Conservation (phyloP, 2,888 invertebrate species). For the Zygogramma bicolorata region DNA sequence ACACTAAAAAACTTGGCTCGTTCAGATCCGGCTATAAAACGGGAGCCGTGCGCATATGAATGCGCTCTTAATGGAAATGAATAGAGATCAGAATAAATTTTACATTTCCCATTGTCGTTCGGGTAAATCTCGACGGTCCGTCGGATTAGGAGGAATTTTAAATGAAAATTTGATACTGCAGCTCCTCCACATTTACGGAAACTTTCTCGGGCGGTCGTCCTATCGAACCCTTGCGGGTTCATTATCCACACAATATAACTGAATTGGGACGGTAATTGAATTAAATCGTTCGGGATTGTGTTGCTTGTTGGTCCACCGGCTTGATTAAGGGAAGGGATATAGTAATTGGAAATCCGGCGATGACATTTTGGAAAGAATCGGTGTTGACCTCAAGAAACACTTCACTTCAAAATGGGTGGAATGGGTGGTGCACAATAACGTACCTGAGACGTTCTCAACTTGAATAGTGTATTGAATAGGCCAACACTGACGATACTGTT, state of each 20-base stretch:
- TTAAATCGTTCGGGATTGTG: conserved; percentile 36
- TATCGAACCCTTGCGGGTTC: conserved; percentile 35
- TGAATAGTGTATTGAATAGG: no score
- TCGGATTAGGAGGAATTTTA: conserved; percentile 30
- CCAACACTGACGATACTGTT: no score
- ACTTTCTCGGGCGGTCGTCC: conserved; percentile 29
- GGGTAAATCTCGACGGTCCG: conserved; percentile 19
- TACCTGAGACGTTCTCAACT: no score
- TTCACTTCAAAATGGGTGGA: no score
- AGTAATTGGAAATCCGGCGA: neutral
- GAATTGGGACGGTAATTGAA: conserved; percentile 34
- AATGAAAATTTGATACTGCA: conserved; percentile 38
- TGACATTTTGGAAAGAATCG: no score
- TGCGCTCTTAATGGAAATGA: conserved; percentile 52
- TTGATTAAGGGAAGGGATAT: conserved; percentile 1
- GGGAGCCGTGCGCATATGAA: conserved; percentile 41
- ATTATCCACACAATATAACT: conserved; percentile 39
- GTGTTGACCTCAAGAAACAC: no score
- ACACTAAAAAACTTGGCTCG: conserved; percentile 9
- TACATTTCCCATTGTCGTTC: conserved; percentile 27
- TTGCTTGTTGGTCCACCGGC: conserved; percentile 12
- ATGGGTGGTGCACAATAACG: no score
- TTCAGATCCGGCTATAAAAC: conserved; percentile 1
- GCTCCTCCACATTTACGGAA: conserved; percentile 25
- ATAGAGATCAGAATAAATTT: conserved; percentile 47